Percentiles rank a stretch among this genome's conserved stretches.
Evolutionary conservation across 2,888 invertebrate species (phyloP).

Genomic region (Tineola bisselliella): DNA sequence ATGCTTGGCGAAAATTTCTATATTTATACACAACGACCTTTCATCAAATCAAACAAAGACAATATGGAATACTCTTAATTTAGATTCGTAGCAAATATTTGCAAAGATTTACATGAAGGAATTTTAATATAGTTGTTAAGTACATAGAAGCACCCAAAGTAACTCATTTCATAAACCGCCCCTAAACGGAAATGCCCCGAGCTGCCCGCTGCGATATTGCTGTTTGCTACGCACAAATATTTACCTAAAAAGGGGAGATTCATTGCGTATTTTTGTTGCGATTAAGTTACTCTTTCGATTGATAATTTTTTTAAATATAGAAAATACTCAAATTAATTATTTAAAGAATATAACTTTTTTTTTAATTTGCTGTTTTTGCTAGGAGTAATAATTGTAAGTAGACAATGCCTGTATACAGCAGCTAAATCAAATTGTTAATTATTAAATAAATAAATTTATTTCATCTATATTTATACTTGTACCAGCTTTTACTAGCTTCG

Average conservation of each 20-base stretch:
- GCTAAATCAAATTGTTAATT: too few species aligned
- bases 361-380: too few species aligned
- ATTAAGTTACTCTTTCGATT: conserved; percentile 53
- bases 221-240: conserved; percentile 56
- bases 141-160: not conserved
- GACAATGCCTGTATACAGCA: too few species aligned
- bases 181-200: conserved; percentile 30
- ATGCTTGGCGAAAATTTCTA: too few species aligned
- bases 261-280: conserved; percentile 2
- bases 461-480: too few species aligned
- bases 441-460: too few species aligned
- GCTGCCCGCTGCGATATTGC: conserved; percentile 45
- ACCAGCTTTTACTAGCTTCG: too few species aligned
- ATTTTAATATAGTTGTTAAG: conserved; percentile 1
- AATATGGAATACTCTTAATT: not conserved
- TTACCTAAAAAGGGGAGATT: conserved; percentile 25
- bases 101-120: not conserved
- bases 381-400: too few species aligned
- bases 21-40: too few species aligned
- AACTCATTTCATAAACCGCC: conserved; percentile 9
- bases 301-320: conserved; percentile 36
- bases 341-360: too few species aligned
- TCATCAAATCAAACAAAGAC: too few species aligned
- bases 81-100: not conserved
- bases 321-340: too few species aligned